These are phyloP conservation scores for Ibidorhyncha struthersii DNA, from an alignment of 2,113 vertebrate genomes.

Conservation along the genomic window DNA sequence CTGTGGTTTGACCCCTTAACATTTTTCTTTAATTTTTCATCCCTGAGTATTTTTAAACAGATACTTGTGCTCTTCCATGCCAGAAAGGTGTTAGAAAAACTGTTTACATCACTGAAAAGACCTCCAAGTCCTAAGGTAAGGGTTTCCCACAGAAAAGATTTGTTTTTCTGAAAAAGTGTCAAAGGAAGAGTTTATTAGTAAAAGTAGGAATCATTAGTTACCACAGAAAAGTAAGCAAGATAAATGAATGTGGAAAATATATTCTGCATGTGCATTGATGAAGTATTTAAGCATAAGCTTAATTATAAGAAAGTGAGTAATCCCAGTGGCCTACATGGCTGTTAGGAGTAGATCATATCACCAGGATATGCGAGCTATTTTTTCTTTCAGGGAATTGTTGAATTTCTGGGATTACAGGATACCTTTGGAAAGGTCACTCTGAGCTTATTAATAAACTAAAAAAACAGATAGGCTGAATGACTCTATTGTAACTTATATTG, in stretches of 20 bases:
- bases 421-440: neutral
- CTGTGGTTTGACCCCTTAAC: accelerated
- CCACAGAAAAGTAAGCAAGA: neutral
- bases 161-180: neutral
- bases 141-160: neutral
- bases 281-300: neutral
- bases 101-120: neutral
- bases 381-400: neutral
- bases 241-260: neutral
- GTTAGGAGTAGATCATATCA: neutral
- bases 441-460: neutral
- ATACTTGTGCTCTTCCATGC: neutral
- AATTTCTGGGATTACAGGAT: neutral
- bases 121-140: neutral
- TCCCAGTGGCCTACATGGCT: neutral
- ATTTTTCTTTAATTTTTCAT: neutral
- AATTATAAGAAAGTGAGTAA: neutral
- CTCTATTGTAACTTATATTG: neutral
- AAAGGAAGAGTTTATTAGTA: neutral
- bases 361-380: neutral
- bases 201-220: neutral
- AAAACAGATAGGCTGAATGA: neutral
- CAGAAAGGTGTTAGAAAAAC: neutral
- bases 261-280: neutral
- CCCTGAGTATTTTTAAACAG: neutral